These are phyloP conservation scores for Neodiprion lecontei DNA, from an alignment of 1,140 invertebrate genomes.

Conservation along the genomic window DNA sequence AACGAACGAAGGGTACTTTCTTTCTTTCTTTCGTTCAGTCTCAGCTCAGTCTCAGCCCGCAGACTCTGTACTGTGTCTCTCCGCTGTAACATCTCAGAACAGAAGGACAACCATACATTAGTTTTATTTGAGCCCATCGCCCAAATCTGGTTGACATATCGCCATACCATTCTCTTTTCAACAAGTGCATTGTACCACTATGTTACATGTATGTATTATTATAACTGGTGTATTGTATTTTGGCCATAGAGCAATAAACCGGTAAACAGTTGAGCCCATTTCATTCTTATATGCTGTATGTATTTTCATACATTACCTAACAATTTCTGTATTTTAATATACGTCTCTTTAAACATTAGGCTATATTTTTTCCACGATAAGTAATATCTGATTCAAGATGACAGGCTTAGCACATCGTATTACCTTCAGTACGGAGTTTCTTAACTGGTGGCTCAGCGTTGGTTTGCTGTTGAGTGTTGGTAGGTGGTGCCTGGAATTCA, in stretches of 20 bases:
- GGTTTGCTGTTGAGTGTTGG: slow-evolving; percentile 34
- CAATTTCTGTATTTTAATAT: too few species aligned
- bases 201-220: background rate
- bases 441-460: slow-evolving; percentile 49
- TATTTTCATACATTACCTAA: too few species aligned
- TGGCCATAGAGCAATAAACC: too few species aligned
- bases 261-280: too few species aligned
- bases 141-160: slow-evolving; percentile 18
- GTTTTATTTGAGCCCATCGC: slow-evolving; percentile 56
- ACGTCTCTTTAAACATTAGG: too few species aligned
- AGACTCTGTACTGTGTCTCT: slow-evolving; percentile 62
- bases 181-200: slow-evolving; percentile 2
- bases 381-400: too few species aligned
- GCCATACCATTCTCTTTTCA: background rate
- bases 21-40: slow-evolving; percentile 62
- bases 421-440: slow-evolving; percentile 56
- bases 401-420: slow-evolving; percentile 20
- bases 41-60: slow-evolving; percentile 62
- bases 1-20: slow-evolving; percentile 57
- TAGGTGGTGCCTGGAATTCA: slow-evolving; percentile 38
- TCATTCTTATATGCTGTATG: too few species aligned
- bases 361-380: too few species aligned
- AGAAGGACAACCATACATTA: slow-evolving; percentile 64
- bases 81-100: slow-evolving; percentile 65
- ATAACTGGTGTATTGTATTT: too few species aligned